Conservation (phyloP, 2,113 vertebrate genomes). For the Myiozetetes cayanensis region DNA sequence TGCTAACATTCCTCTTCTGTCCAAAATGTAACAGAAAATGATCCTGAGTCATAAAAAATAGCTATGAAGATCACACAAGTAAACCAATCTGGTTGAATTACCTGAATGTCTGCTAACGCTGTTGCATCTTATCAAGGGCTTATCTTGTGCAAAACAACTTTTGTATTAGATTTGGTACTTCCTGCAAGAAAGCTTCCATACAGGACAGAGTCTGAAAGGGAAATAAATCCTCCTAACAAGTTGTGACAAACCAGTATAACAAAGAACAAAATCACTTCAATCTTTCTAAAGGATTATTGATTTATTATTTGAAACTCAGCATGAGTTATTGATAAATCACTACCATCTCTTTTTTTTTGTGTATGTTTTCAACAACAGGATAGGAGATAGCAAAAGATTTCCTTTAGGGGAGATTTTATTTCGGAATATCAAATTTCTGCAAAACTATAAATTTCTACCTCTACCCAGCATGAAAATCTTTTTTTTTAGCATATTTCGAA, state of each 20-base stretch:
- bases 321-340: constrained; percentile 34
- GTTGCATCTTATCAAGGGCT: not conserved
- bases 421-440: not conserved
- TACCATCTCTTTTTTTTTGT: not conserved
- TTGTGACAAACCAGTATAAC: constrained; percentile 52
- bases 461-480: not conserved
- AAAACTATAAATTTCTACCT: not conserved
- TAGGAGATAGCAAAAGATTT: not conserved
- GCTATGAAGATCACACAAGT: accelerated
- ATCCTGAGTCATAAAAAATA: not conserved
- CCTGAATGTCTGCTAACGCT: not conserved
- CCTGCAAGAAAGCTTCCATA: not conserved
- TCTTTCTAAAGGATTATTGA: constrained; percentile 34
- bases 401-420: not conserved
- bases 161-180: not conserved
- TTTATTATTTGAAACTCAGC: constrained; percentile 49
- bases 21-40: not conserved
- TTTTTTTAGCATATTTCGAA: not conserved
- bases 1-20: not conserved
- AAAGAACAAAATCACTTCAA: constrained; percentile 46
- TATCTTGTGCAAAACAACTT: not conserved
- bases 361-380: not conserved
- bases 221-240: constrained; percentile 48
- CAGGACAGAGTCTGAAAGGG: not conserved
- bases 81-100: not conserved